phyloP scores from a whole-genome alignment of 1,140 invertebrate species.

The Atta cephalotes region DNA sequence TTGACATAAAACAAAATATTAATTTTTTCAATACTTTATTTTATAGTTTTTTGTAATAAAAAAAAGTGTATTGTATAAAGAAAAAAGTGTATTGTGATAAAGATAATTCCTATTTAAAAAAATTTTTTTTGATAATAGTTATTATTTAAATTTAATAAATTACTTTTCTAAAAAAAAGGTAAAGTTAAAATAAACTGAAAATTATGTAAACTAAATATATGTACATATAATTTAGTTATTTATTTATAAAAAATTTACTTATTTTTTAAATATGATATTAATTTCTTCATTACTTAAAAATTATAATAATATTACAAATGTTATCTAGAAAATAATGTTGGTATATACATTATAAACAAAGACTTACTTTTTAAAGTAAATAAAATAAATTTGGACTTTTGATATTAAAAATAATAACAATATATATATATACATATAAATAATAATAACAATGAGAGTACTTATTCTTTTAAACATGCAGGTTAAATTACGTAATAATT shows the following conservation, averaged over 20 bases:
- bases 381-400: no score
- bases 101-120: neutral
- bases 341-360: no score
- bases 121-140: neutral
- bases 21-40: neutral
- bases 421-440: no score
- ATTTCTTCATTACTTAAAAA: neutral
- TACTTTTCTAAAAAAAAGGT: neutral
- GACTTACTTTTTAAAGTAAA: no score
- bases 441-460: no score
- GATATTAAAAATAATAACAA: no score
- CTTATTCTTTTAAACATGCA: neutral
- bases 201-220: neutral
- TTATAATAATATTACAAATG: neutral
- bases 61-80: neutral
- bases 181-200: neutral
- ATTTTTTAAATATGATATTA: neutral
- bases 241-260: neutral
- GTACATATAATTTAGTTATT: neutral
- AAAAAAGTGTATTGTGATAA: neutral
- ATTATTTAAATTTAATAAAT: neutral
- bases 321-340: no score
- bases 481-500: neutral
- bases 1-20: neutral
- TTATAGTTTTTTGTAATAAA: neutral